A percentile compares a stretch with the other conserved stretches of the same genome.
Evolutionary conservation across 30 jellyfish, hydroid and myxozoan genomes (phyloP).

Genomic region (Nemopilema nomurai): DNA sequence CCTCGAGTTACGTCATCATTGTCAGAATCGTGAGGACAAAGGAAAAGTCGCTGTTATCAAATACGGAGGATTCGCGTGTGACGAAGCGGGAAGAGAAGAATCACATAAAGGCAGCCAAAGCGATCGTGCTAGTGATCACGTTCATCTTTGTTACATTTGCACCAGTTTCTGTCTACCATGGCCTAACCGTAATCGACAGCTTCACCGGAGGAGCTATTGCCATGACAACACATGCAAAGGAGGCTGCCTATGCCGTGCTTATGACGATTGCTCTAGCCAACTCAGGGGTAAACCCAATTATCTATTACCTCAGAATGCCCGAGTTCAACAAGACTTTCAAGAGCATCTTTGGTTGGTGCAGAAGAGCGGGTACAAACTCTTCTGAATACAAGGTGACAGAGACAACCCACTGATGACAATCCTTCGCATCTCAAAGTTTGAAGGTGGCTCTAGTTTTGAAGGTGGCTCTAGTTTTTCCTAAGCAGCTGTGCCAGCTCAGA

Average conservation of each 20-base stretch:
- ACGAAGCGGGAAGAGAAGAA: neutral
- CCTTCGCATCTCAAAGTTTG: too few species aligned
- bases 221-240: slow-evolving; percentile 15
- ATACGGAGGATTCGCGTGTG: neutral
- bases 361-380: neutral
- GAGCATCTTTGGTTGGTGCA: slow-evolving; percentile 2
- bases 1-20: slow-evolving; percentile 43
- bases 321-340: slow-evolving; percentile 56
- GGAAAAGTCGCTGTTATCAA: neutral
- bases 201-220: slow-evolving; percentile 1
- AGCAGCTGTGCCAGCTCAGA: too few species aligned
- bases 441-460: too few species aligned
- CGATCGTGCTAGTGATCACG: slow-evolving; percentile 13
- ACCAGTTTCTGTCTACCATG: slow-evolving; percentile 51
- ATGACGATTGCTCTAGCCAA: slow-evolving; percentile 59
- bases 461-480: too few species aligned
- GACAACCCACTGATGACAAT: neutral
- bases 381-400: neutral
- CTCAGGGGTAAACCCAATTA: slow-evolving; percentile 78
- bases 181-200: slow-evolving; percentile 27
- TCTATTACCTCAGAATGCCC: slow-evolving; percentile 69
- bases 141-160: slow-evolving; percentile 15
- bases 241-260: slow-evolving; percentile 54
- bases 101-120: slow-evolving; percentile 55
- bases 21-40: slow-evolving; percentile 27